Base-by-base conservation (phyloP, 2,113 vertebrate species). In the Aramus guarauna region DNA sequence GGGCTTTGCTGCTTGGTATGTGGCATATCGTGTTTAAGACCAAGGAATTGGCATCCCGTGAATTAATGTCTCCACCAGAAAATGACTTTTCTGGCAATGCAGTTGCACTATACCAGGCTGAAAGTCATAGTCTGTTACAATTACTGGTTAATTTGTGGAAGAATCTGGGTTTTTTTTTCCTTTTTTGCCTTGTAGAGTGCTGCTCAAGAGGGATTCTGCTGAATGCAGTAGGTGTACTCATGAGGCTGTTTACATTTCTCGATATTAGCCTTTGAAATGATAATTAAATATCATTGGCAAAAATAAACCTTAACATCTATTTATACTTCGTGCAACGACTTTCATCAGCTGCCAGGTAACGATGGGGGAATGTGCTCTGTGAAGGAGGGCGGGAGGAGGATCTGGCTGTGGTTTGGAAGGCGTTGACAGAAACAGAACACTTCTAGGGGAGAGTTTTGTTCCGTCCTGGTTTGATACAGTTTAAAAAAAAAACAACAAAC, bases 251-350 rank as follows among this genome's bases (percentile, higher is more conserved):
- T 75, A 59, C 41, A 5, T 88, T 88, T 95, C 88, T 88, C 60
- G 7, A 32, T 93, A 71, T 53, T 89, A 92, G 60, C 56, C 88
- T 97, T 96, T 96, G 79, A 95, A 95, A 94, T 96, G 1, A 52
- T 92, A 92, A 96, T 87, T 87, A 78, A 93, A 64, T 82, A 56
- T 63, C 73, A 45, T 56, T 92, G 82, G 47, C 85, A 74, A 96
- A 96, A 96, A 94, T 78, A 91, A 88, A 77, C 56, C 39, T 43
- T 78, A 52, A 88, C 60, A 64, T 72, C 68, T 93, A 64, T 88
- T 92, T 94, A n/a, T 94, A 73, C 89, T 96, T 92, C 0, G 2
- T 9, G 3, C 3, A 4, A 78, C 2, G 20, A 34, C 72, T 95
- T 96, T 95, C 36, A 96, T 95, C 90, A 94, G 56, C 88, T 96